These are phyloP conservation scores for Eciton burchellii DNA, from an alignment of 1,140 invertebrate species.

Conservation along the genomic window DNA sequence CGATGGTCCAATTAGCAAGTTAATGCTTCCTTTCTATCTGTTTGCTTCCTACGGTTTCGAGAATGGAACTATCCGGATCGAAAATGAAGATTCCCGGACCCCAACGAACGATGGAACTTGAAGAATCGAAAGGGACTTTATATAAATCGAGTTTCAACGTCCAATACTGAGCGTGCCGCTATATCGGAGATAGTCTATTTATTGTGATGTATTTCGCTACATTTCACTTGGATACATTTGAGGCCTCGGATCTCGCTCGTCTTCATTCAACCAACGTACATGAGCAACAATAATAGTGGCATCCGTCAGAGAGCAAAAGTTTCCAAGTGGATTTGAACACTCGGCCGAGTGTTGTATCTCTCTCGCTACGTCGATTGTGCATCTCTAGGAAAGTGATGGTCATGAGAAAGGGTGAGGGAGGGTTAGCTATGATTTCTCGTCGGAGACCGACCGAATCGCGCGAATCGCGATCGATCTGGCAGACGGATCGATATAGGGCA, in stretches of 20 bases:
- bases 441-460: not conserved
- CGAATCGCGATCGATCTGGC: not conserved
- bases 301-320: conserved; percentile 25
- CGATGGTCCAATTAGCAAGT: no score
- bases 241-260: not conserved
- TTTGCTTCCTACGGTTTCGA: no score
- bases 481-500: conserved; percentile 1
- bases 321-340: conserved; percentile 20
- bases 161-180: not conserved
- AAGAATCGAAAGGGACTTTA: not conserved
- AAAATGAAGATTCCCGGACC: not conserved
- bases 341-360: conserved; percentile 7
- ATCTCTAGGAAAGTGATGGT: not conserved
- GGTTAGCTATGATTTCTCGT: conserved; percentile 22
- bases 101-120: not conserved
- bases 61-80: no score
- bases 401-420: not conserved
- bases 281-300: conserved; percentile 4
- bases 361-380: not conserved
- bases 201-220: conserved; percentile 9
- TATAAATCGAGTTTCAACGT: not conserved
- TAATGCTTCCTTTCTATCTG: no score
- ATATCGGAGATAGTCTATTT: not conserved
- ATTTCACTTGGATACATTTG: not conserved
- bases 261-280: not conserved